These are phyloP conservation scores for Amiota minor DNA, from an alignment of 2,888 invertebrate genomes.

Conservation along the genomic window DNA sequence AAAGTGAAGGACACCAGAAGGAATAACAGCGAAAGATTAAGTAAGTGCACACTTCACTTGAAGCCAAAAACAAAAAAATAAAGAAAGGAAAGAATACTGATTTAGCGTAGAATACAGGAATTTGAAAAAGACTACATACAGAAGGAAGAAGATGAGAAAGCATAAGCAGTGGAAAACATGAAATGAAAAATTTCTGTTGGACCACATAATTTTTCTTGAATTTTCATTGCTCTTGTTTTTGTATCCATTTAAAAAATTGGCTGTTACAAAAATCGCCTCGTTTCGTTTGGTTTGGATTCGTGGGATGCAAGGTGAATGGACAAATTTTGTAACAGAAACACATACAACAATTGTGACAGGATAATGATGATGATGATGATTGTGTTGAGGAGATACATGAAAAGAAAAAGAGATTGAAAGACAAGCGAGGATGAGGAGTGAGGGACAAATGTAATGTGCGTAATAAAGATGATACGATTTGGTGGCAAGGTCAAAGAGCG, in stretches of 20 bases:
- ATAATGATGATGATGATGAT: slow-evolving; percentile 60
- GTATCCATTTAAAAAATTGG: slow-evolving; percentile 61
- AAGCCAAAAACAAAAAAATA: neutral
- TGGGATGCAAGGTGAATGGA: slow-evolving; percentile 18
- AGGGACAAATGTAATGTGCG: too few species aligned
- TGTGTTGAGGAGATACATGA: slow-evolving; percentile 36
- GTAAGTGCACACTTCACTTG: neutral
- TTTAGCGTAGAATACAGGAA: slow-evolving; percentile 10
- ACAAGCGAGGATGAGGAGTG: neutral
- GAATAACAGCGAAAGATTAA: neutral
- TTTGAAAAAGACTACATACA: neutral
- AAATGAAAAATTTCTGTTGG: slow-evolving; percentile 54
- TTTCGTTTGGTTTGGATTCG: slow-evolving; percentile 29
- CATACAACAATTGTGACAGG: slow-evolving; percentile 29
- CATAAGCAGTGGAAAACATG: slow-evolving; percentile 24
- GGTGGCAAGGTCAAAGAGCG: too few species aligned
- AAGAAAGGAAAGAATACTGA: slow-evolving; percentile 4
- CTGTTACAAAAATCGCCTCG: slow-evolving; percentile 47
- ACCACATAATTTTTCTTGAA: slow-evolving; percentile 67
- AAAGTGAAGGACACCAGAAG: slow-evolving; percentile 53
- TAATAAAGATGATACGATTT: too few species aligned
- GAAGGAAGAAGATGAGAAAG: slow-evolving; percentile 6
- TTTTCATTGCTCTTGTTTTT: slow-evolving; percentile 36
- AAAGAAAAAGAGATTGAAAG: slow-evolving; percentile 1
- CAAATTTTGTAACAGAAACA: slow-evolving; percentile 19